Evolutionary conservation across 1,140 invertebrate species (phyloP), one percentile per base, ranked within the genome.

Genomic region (Wiebesia pumilae): DNA sequence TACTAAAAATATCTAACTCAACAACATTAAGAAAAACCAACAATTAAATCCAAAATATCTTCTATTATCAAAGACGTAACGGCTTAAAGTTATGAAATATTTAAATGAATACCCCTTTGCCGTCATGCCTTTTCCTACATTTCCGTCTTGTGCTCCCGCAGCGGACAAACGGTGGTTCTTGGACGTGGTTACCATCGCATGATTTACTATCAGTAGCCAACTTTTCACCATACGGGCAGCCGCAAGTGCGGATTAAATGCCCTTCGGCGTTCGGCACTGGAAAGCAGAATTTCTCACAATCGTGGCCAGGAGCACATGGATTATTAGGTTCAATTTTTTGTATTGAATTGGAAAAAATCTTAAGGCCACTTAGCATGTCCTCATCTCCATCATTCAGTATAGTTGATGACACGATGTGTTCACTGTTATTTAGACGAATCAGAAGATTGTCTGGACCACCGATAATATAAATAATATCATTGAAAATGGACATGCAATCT

Each of bases 171-270:
- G 80, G 54, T 24, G 85, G 80, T 21, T 86, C 85, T 9, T 35
- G n/a, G 10, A 10, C 7, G 0, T 35, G 65, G 19, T 86, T 86
- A 24, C 83, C 80, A 1, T 38, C 24, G n/a, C 85, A 86, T 9
- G 71, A 65, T 40, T n/a, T 78, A 3, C 58, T 58, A 33, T 86
- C 58, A 0, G 9, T 27, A 16, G 27, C 80, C 0, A 86, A 21
- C 30, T 82, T 86, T 43, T 86, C 51, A 1, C 85, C 85, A 19
- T 86, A 86, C 0, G 85, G 80, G 78, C 85, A 86, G 30, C 51
- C 80, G 30, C 85, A 86, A 10, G 35, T 30, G 0, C 27, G n/a
- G 3, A n/a, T 33, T 10, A 85, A 16, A 19, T 14, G 14, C 4
- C 38, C 33, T 30, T 77, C 10, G n/a, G 10, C 7, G 14, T 14